phyloP scores from a whole-genome alignment of 2,113 vertebrate genomes.

The Ardeotis arabs region DNA sequence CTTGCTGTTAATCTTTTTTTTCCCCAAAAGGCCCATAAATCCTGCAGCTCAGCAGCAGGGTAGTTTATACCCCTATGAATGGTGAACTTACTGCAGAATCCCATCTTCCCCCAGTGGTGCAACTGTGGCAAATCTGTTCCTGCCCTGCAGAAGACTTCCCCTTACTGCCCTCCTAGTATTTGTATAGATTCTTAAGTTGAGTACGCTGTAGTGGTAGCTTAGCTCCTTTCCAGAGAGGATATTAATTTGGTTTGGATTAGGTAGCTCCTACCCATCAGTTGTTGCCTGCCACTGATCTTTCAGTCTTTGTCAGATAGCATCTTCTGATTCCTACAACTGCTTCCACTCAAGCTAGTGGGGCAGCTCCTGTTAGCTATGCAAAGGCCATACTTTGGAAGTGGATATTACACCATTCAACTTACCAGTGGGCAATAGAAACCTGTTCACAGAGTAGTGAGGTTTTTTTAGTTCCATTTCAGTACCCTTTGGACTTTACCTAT shows the following conservation, averaged over 20 bases:
- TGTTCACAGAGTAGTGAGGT: neutral
- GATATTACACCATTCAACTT: neutral
- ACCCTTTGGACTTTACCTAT: neutral
- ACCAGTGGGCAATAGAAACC: accelerated
- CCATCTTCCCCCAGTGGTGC: neutral
- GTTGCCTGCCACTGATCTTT: neutral
- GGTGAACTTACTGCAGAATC: neutral
- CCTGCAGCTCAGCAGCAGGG: neutral
- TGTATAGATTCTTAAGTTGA: neutral
- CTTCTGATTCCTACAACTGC: neutral
- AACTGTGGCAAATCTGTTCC: neutral
- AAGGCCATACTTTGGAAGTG: neutral
- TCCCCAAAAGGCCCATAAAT: neutral
- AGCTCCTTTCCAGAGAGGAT: neutral
- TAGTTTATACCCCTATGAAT: accelerated
- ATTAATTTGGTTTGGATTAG: neutral
- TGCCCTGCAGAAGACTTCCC: neutral
- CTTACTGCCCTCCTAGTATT: neutral
- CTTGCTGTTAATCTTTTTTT: neutral
- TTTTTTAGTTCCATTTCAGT: neutral
- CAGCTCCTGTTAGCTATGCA: neutral
- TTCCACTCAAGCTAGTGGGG: neutral
- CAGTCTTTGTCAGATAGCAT: neutral
- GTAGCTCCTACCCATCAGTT: neutral
- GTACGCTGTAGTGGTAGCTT: neutral